Evolutionary conservation across 2,113 vertebrate genomes (phyloP), one percentile per base, ranked within the genome.

Genomic region (Pelmatolapia mariae): DNA sequence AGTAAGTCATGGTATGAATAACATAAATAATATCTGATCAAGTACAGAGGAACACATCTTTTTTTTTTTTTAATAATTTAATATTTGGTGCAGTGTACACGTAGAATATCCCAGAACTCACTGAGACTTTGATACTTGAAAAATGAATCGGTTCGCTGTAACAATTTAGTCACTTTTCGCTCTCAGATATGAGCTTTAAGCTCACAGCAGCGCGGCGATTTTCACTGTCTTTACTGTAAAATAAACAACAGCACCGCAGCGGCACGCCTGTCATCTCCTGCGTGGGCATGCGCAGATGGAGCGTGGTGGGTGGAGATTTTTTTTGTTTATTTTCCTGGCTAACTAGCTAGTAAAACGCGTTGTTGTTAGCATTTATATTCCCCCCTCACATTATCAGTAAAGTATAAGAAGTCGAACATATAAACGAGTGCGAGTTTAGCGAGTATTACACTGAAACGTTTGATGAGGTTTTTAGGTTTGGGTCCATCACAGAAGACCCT

Each of bases 261-360:
- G 61, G 84, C 86, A 91, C 90, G 92, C 90, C 94, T 93, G 81
- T 84, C 83, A 10, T 43, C 31, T 26, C 54, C 57, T 6, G 26
- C 56, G 26, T 13, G 81, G 18, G 61, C 92, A 86, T 81, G 87
- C 87, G 87, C 89, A 88, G 52, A 86, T 1, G 4, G 2, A 59
- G 36, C 40, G 29, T 78, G 36, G 89, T 88, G 92, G 92, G 94
- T 91, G 92, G 93, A 90, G 85, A 73, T 22, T n/a, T 33, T 10
- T 93, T 50, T 87, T 94, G 93, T 95, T 95, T 94, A 94, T 93
- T 94, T 94, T 95, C 90, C 40, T 94, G 86, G 86, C 81, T 61
- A 88, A 89, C 82, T 54, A 85, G 52, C 73, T 81, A 31, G 76
- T 13, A 38, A 33, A 81, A 83, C 9, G 79, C 26, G 71, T 52